A percentile compares a stretch with the other conserved stretches of the same genome.
These are phyloP conservation scores for Euplagia quadripunctaria DNA, from an alignment of 2,888 invertebrate species.

Conservation along the genomic window DNA sequence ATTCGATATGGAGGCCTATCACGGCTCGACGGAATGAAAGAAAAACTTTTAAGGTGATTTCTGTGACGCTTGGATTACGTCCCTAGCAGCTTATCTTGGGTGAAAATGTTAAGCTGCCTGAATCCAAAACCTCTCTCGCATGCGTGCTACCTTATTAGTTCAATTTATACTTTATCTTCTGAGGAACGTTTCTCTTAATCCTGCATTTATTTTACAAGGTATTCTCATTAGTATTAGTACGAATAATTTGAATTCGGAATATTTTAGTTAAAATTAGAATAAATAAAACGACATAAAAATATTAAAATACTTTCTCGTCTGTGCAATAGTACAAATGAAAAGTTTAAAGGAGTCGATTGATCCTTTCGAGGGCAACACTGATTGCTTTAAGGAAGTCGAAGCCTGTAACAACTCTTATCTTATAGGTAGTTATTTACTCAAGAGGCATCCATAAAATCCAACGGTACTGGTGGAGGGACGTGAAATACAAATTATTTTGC, in stretches of 20 bases:
- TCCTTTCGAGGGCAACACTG: conserved; percentile 50
- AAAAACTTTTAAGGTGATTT: conserved; percentile 48
- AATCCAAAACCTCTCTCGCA: conserved; percentile 23
- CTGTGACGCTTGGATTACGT: conserved; percentile 39
- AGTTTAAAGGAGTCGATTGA: conserved; percentile 48
- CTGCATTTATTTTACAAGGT: conserved; percentile 13
- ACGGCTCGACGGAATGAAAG: conserved; percentile 42
- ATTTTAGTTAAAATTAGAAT: not conserved
- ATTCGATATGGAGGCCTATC: conserved; percentile 57
- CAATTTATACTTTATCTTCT: conserved; percentile 38
- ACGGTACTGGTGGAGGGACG: conserved; percentile 31
- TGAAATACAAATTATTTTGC: conserved; percentile 44
- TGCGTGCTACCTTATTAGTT: conserved; percentile 36
- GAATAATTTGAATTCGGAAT: not conserved
- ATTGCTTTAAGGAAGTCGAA: conserved; percentile 53
- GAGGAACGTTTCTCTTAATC: conserved; percentile 17
- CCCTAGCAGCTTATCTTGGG: conserved; percentile 32
- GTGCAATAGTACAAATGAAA: conserved; percentile 44
- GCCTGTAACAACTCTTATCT: conserved; percentile 38
- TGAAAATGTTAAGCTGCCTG: conserved; percentile 37
- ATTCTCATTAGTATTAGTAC: not conserved
- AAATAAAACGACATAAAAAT: conserved; percentile 25
- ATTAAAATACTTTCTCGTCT: conserved; percentile 32
- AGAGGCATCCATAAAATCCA: conserved; percentile 40
- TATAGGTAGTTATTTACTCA: conserved; percentile 32